Conservation (phyloP, 2,888 invertebrate genomes). For the Agonopterix heracliana region DNA sequence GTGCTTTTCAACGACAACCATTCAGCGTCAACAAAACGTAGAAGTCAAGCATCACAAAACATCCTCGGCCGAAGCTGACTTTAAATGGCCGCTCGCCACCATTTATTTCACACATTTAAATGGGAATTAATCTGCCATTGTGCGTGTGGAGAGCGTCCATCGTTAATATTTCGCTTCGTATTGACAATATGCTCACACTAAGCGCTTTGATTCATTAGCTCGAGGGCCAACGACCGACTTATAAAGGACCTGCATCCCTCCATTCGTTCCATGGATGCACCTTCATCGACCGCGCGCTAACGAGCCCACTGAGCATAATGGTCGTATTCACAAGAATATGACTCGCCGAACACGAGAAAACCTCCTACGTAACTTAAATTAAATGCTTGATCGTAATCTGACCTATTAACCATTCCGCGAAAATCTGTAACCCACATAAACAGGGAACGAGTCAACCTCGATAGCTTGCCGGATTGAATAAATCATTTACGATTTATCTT, state of each 20-base stretch:
- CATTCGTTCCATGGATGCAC: slow-evolving; percentile 61
- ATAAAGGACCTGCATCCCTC: slow-evolving; percentile 65
- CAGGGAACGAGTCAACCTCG: slow-evolving; percentile 49
- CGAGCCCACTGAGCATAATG: slow-evolving; percentile 64
- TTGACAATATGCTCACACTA: slow-evolving; percentile 62
- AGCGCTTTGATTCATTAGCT: slow-evolving; percentile 69
- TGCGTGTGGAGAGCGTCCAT: slow-evolving; percentile 40
- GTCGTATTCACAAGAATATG: slow-evolving; percentile 58
- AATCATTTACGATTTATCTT: slow-evolving; percentile 62
- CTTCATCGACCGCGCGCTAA: slow-evolving; percentile 62
- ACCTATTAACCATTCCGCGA: slow-evolving; percentile 34
- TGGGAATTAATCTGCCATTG: slow-evolving; percentile 65
- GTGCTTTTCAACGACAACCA: slow-evolving; percentile 20
- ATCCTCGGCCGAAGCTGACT: slow-evolving; percentile 20
- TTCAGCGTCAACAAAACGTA: slow-evolving; percentile 20
- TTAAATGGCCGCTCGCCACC: slow-evolving; percentile 33
- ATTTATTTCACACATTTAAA: slow-evolving; percentile 66
- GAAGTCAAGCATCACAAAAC: slow-evolving; percentile 24
- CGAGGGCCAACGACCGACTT: slow-evolving; percentile 59
- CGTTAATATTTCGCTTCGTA: slow-evolving; percentile 63
- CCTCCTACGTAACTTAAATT: slow-evolving; percentile 36
- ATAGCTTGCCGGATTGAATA: slow-evolving; percentile 55
- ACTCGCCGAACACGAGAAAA: slow-evolving; percentile 41
- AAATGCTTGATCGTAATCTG: slow-evolving; percentile 35
- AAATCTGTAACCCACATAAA: slow-evolving; percentile 58